Conservation (phyloP, 2,888 invertebrate genomes). For the Ichneumoninae sp. region DNA sequence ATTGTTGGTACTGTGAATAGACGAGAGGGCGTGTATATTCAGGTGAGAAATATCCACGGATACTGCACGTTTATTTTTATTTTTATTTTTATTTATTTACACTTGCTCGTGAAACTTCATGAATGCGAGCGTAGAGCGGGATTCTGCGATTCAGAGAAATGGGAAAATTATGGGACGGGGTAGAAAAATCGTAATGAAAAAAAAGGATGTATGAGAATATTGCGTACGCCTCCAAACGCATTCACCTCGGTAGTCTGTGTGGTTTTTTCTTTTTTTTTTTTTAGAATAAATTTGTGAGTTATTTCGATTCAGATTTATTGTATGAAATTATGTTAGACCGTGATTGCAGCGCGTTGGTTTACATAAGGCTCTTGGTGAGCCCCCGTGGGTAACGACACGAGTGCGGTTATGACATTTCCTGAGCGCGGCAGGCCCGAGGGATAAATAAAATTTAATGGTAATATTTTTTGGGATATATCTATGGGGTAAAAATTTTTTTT, state of each 20-base stretch:
- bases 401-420: too few species aligned
- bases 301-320: too few species aligned
- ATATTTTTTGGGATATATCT: too few species aligned
- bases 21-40: slow-evolving; percentile 17
- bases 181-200: background rate
- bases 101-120: slow-evolving; percentile 16
- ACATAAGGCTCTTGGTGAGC: too few species aligned
- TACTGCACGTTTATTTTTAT: background rate
- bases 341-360: too few species aligned
- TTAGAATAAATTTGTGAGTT: too few species aligned
- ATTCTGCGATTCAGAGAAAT: background rate
- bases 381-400: too few species aligned
- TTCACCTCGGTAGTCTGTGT: background rate
- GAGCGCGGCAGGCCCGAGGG: too few species aligned
- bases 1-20: slow-evolving; percentile 43
- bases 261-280: background rate
- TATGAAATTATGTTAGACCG: too few species aligned
- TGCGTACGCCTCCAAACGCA: background rate
- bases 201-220: background rate
- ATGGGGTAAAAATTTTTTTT: too few species aligned
- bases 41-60: slow-evolving; percentile 4
- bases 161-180: background rate
- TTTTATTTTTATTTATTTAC: slow-evolving; percentile 1
- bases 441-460: too few species aligned
- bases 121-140: slow-evolving; percentile 8